phyloP scores from a whole-genome alignment of 2,113 vertebrate species.

The Chaenocephalus aceratus region DNA sequence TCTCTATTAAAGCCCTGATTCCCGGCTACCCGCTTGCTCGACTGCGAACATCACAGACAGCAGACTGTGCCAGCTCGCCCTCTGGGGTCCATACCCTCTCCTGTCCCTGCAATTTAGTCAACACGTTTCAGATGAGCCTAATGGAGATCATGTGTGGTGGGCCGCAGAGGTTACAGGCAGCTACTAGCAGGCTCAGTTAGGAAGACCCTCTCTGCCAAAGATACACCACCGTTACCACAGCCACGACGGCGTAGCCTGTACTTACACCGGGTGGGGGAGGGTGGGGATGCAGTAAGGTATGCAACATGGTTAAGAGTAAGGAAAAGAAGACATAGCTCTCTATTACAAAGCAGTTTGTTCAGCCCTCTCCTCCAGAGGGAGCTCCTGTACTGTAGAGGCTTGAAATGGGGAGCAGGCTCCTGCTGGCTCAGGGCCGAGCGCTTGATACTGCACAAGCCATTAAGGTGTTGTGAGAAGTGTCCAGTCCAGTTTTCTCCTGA shows the following conservation, averaged over 20 bases:
- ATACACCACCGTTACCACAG: constrained; percentile 76
- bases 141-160: constrained; percentile 82
- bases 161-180: constrained; percentile 72
- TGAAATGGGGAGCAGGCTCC: constrained; percentile 44
- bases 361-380: constrained; percentile 78
- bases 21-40: constrained; percentile 65
- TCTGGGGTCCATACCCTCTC: constrained; percentile 76
- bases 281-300: constrained; percentile 68
- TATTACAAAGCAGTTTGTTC: constrained; percentile 55
- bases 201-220: constrained; percentile 74
- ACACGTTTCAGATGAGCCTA: constrained; percentile 82
- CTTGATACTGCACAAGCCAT: constrained; percentile 75
- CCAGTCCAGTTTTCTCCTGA: constrained; percentile 80
- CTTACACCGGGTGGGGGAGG: constrained; percentile 71
- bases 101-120: constrained; percentile 80
- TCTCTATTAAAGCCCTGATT: constrained; percentile 76
- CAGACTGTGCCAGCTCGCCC: constrained; percentile 68
- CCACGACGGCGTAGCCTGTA: constrained; percentile 70
- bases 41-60: constrained; percentile 75
- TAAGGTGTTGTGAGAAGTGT: constrained; percentile 84
- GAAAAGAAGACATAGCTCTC: constrained; percentile 59
- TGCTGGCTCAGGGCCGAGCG: constrained; percentile 63
- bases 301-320: constrained; percentile 57
- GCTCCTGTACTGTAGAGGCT: constrained; percentile 64
- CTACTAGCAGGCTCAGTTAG: constrained; percentile 62